phyloP scores from a whole-genome alignment of 2,797 vertebrate species.

The Hoplostethus atlanticus region DNA sequence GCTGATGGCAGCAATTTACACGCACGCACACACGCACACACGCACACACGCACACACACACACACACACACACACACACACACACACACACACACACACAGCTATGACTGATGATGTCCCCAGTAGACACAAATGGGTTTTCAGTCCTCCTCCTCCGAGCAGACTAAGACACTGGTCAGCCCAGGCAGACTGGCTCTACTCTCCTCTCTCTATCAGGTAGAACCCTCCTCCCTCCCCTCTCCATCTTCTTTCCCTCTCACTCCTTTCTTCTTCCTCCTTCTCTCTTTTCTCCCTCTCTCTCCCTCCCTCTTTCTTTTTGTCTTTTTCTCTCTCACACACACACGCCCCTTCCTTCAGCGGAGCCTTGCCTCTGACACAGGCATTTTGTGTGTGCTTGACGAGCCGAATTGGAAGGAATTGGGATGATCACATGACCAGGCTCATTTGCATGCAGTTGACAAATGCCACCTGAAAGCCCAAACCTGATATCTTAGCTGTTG shows the following conservation, averaged over 20 bases:
- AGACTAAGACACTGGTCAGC: constrained; percentile 12
- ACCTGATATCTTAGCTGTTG: constrained; percentile 35
- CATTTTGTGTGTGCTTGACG: constrained; percentile 53
- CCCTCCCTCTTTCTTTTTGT: background rate
- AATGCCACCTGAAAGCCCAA: constrained; percentile 32
- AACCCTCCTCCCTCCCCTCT: background rate
- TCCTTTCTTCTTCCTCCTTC: background rate
- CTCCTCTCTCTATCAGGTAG: background rate
- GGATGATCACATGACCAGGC: constrained; percentile 42
- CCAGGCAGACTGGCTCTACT: background rate
- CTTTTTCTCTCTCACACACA: constrained; percentile 19
- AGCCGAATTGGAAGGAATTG: constrained; percentile 47
- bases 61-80: constrained; percentile 6
- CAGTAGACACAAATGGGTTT: constrained; percentile 42
- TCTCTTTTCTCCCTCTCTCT: background rate
- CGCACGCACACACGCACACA: background rate
- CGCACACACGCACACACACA: constrained; percentile 2
- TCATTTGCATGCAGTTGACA: constrained; percentile 36
- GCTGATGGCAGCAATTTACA: background rate
- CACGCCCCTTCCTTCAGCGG: constrained; percentile 8
- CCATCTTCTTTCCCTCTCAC: background rate
- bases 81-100: constrained; percentile 7
- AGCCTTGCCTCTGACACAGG: constrained; percentile 44
- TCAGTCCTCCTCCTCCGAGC: constrained; percentile 33
- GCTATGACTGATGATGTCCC: constrained; percentile 44